These are phyloP conservation scores for Trissolcus brochymenae DNA, from an alignment of 2,888 invertebrate genomes.

Conservation along the genomic window DNA sequence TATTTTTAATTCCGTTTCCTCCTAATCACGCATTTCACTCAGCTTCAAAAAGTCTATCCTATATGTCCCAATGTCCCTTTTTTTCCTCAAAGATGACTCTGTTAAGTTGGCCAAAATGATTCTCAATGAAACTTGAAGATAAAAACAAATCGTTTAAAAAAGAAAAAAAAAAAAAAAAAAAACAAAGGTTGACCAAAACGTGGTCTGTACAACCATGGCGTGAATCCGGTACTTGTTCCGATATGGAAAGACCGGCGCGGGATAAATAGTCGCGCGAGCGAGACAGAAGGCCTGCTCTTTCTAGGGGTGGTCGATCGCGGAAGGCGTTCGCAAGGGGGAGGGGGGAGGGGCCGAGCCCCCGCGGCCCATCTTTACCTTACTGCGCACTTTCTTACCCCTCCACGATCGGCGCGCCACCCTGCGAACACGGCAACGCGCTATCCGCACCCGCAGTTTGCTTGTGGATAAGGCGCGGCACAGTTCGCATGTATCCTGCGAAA, in stretches of 20 bases:
- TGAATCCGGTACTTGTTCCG: background rate
- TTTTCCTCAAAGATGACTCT: no score
- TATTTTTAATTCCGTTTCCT: background rate
- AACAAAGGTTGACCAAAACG: no score
- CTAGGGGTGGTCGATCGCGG: slow-evolving; percentile 56
- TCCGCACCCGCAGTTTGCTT: slow-evolving; percentile 63
- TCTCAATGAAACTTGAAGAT: no score
- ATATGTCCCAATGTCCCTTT: no score
- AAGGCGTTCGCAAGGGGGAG: slow-evolving; percentile 58
- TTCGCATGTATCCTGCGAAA: slow-evolving; percentile 38
- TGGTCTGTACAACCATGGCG: background rate
- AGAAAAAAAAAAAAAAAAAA: background rate
- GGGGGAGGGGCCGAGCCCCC: no score
- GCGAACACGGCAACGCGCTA: slow-evolving; percentile 54
- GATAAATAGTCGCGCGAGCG: background rate
- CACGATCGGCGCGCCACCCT: slow-evolving; percentile 57
- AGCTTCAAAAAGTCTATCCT: no score
- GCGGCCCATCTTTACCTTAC: slow-evolving; percentile 67
- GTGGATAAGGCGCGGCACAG: slow-evolving; percentile 65
- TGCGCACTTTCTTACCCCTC: slow-evolving; percentile 72
- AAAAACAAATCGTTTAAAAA: background rate
- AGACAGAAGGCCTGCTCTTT: slow-evolving; percentile 3
- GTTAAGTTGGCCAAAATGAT: no score
- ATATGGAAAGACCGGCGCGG: background rate
- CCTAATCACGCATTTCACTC: no score